Percentiles rank a stretch among this genome's conserved stretches.
phyloP scores from a whole-genome alignment of 2,888 invertebrate species.

The Agriopis leucophaearia region DNA sequence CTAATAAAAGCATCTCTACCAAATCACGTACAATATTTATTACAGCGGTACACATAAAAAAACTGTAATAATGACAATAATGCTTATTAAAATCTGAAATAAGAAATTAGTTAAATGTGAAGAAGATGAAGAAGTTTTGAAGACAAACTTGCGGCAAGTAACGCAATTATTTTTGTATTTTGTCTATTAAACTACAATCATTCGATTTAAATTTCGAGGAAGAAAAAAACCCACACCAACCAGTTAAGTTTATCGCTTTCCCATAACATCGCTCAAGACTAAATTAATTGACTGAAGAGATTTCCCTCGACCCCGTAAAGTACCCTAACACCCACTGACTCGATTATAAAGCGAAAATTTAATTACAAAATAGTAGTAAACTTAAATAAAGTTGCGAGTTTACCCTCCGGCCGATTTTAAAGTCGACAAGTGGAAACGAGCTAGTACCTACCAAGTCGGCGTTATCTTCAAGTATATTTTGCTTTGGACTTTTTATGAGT shows the following conservation, averaged over 20 bases:
- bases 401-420: constrained; percentile 72
- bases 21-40: too few relatives aligned
- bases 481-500: constrained; percentile 86
- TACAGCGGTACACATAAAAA: too few relatives aligned
- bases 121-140: too few relatives aligned
- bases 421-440: constrained; percentile 83
- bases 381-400: constrained; percentile 78
- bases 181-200: too few relatives aligned
- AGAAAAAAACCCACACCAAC: not conserved
- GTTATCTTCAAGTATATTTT: constrained; percentile 85
- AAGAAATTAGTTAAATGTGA: too few relatives aligned
- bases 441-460: constrained; percentile 60
- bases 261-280: constrained; percentile 23
- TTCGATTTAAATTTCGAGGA: too few relatives aligned
- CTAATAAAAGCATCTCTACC: too few relatives aligned
- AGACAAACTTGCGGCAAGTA: too few relatives aligned
- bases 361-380: constrained; percentile 81
- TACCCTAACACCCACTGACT: constrained; percentile 62
- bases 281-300: constrained; percentile 52
- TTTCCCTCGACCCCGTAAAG: constrained; percentile 58
- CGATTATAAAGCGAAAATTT: constrained; percentile 78
- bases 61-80: too few relatives aligned
- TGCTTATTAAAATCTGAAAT: too few relatives aligned
- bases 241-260: constrained; percentile 44
- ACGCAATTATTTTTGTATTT: too few relatives aligned